phyloP scores from a whole-genome alignment of 1,140 invertebrate species.

The Grapholita molesta region DNA sequence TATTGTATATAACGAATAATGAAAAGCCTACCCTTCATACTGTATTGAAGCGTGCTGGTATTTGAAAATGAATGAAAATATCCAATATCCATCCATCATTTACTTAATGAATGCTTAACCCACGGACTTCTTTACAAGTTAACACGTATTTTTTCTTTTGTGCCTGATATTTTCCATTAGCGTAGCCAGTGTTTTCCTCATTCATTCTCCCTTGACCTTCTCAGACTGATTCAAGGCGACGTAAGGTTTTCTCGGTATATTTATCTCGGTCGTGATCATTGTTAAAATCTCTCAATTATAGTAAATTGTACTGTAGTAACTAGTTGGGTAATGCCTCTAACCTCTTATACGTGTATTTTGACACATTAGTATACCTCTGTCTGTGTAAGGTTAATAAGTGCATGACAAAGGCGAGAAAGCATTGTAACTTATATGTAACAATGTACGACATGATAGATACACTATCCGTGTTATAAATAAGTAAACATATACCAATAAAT shows the following conservation, averaged over 20 bases:
- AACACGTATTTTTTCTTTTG: constrained; percentile 1
- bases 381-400: too few relatives aligned
- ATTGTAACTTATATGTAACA: too few relatives aligned
- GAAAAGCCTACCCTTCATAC: neutral
- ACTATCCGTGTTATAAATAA: too few relatives aligned
- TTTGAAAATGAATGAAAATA: neutral
- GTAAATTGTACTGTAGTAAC: neutral
- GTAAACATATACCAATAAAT: too few relatives aligned
- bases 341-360: too few relatives aligned
- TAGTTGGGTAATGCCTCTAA: too few relatives aligned
- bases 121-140: neutral
- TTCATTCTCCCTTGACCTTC: constrained; percentile 15
- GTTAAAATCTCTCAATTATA: neutral
- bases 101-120: neutral
- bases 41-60: neutral
- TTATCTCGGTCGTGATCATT: neutral
- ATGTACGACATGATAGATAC: too few relatives aligned
- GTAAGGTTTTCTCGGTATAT: neutral
- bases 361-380: too few relatives aligned
- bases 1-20: neutral
- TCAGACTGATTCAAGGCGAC: neutral
- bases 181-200: constrained; percentile 1
- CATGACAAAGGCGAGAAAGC: too few relatives aligned
- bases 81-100: neutral
- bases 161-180: constrained; percentile 4